Evolutionary conservation across 2,113 vertebrate species (phyloP).

Genomic region (Melanostigma gelatinosum): DNA sequence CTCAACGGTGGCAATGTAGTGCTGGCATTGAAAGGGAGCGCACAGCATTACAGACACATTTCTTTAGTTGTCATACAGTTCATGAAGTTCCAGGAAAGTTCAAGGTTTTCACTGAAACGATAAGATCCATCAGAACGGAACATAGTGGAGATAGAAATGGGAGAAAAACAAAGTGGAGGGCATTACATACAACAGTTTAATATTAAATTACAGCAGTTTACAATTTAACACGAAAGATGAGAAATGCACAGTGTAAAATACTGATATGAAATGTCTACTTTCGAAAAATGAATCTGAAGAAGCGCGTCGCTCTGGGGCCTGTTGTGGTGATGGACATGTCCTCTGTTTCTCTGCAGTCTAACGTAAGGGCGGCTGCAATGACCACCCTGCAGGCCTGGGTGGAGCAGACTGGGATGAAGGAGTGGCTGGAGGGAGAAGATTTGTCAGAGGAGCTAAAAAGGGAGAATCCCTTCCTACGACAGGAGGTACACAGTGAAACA

Average conservation of each 20-base stretch:
- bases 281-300: neutral
- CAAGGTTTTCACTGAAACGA: neutral
- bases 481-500: constrained; percentile 85
- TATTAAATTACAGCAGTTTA: neutral
- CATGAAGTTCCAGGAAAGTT: neutral
- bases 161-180: neutral
- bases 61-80: neutral
- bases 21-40: neutral
- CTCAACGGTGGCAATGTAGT: neutral
- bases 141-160: neutral
- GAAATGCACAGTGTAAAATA: neutral
- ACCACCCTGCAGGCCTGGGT: constrained; percentile 93
- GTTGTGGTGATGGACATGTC: neutral
- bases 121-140: neutral
- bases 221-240: neutral
- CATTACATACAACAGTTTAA: neutral
- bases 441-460: constrained; percentile 96
- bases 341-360: constrained; percentile 79
- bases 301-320: neutral
- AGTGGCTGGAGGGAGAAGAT: constrained; percentile 98
- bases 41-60: neutral
- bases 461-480: constrained; percentile 95
- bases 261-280: neutral
- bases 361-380: constrained; percentile 90
- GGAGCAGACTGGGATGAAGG: constrained; percentile 98